Percentiles rank a stretch among this genome's conserved stretches.
These are phyloP conservation scores for Drosophila falleni DNA, from an alignment of 2,888 invertebrate species.

Conservation along the genomic window DNA sequence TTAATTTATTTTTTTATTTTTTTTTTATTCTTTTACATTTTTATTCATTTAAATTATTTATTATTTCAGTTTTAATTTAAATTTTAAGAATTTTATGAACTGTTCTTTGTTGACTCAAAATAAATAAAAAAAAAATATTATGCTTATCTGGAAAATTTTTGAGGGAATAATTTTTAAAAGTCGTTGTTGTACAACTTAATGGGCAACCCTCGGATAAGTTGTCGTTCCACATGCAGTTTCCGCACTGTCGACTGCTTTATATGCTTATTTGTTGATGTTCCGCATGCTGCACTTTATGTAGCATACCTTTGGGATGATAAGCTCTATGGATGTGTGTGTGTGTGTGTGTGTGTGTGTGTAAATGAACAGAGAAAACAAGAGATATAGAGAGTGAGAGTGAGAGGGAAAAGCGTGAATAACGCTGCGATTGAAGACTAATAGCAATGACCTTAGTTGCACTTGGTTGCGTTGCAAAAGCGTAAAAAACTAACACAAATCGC, in stretches of 20 bases:
- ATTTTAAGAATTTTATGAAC: too few species aligned
- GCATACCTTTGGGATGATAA: slow-evolving; percentile 55
- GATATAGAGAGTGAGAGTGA: slow-evolving; percentile 2
- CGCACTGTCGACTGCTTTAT: slow-evolving; percentile 40
- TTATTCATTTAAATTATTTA: too few species aligned
- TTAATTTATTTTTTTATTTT: too few species aligned
- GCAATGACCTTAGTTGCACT: slow-evolving; percentile 66
- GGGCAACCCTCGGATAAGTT: slow-evolving; percentile 26
- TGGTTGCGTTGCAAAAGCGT: slow-evolving; percentile 34
- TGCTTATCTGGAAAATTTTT: not conserved
- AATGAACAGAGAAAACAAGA: not conserved
- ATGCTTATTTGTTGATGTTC: slow-evolving; percentile 63
- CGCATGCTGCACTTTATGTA: slow-evolving; percentile 44
- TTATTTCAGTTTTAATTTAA: too few species aligned
- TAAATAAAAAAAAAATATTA: too few species aligned
- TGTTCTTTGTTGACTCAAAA: too few species aligned
- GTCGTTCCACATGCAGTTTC: slow-evolving; percentile 20
- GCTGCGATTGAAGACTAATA: slow-evolving; percentile 53
- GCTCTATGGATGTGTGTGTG: slow-evolving; percentile 18
- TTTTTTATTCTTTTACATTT: too few species aligned
- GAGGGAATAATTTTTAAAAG: not conserved
- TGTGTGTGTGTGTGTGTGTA: not conserved
- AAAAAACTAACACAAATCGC: slow-evolving; percentile 6
- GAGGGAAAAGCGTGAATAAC: slow-evolving; percentile 1
- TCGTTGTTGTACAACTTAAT: not conserved